Percentiles rank a stretch among this genome's conserved stretches.
Evolutionary conservation across 2,888 invertebrate genomes (phyloP).

Genomic region (Lasioglossum figueresi): DNA sequence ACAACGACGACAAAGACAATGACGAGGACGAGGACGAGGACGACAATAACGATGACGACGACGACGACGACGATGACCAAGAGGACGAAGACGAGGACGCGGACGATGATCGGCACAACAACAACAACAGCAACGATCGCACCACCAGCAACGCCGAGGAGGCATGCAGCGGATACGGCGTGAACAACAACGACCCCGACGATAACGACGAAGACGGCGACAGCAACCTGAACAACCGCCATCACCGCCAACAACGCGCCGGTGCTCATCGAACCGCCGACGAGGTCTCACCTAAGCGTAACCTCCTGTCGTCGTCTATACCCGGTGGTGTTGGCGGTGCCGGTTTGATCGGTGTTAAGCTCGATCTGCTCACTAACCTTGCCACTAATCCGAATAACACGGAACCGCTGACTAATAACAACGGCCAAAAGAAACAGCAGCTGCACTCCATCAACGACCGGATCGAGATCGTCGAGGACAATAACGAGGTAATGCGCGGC

Average conservation of each 20-base stretch:
- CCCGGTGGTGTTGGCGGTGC: constrained; percentile 59
- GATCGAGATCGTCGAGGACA: constrained; percentile 24
- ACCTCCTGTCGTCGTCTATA: constrained; percentile 53
- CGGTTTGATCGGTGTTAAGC: constrained; percentile 65
- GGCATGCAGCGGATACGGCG: constrained; percentile 79
- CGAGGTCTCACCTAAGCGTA: constrained; percentile 69
- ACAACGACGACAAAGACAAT: constrained; percentile 84
- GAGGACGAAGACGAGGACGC: constrained; percentile 85
- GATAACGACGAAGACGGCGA: constrained; percentile 83
- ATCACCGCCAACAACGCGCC: constrained; percentile 60
- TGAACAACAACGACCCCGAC: constrained; percentile 79
- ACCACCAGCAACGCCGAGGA: constrained; percentile 83
- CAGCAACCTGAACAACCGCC: constrained; percentile 64
- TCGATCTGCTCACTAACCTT: constrained; percentile 75
- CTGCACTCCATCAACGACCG: background rate
- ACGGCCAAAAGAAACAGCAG: constrained; percentile 63
- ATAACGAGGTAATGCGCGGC: constrained; percentile 59
- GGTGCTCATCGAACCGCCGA: constrained; percentile 51
- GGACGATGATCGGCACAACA: constrained; percentile 82
- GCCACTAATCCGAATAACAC: constrained; percentile 79
- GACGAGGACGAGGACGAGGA: constrained; percentile 82
- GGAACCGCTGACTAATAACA: constrained; percentile 78
- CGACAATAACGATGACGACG: constrained; percentile 82
- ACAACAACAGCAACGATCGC: constrained; percentile 61
- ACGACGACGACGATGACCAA: constrained; percentile 85